Evolutionary conservation across 1,140 invertebrate genomes (phyloP), one percentile per base, ranked within the genome.

Genomic region (Pygmarrhopalites habei): DNA sequence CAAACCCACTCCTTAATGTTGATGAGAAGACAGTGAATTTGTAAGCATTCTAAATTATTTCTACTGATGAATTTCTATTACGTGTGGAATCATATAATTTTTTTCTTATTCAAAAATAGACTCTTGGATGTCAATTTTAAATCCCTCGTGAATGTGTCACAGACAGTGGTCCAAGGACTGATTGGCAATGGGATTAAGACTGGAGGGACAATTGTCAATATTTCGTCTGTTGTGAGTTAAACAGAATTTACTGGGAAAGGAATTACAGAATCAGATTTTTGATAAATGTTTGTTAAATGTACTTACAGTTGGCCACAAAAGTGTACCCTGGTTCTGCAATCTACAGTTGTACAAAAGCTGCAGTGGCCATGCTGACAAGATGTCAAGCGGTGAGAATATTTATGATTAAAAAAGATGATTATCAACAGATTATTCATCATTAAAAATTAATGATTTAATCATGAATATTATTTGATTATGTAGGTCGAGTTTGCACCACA

Each of bases 21-120:
- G 84, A 78, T 4, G 78, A 83, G 60, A 77, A 85, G 58, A 81
- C 82, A 64, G 82, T 91, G 65, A 86, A 94, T 23, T 5, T 5
- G 53, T 56, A 56, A 30, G 32, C 5, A 35, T 35, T 35, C 5
- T 15, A 15, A 35, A 35, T 15, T 35, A 35, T n/a, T n/a, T n/a
- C n/a, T n/a, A n/a, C n/a, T n/a, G n/a, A n/a, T n/a, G n/a, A n/a
- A n/a, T n/a, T n/a, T n/a, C n/a, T n/a, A n/a, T n/a, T n/a, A n/a
- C n/a, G n/a, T n/a, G n/a, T n/a, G n/a, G n/a, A n/a, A n/a, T n/a
- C n/a, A n/a, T n/a, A n/a, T n/a, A n/a, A n/a, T n/a, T n/a, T n/a
- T n/a, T n/a, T n/a, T n/a, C n/a, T n/a, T 35, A 25, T 53, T 12
- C 5, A 53, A 44, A 15, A 28, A 2, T 25, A 58, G 57, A 21